phyloP scores from a whole-genome alignment of 2,888 invertebrate species.

The Xestia ashworthii region DNA sequence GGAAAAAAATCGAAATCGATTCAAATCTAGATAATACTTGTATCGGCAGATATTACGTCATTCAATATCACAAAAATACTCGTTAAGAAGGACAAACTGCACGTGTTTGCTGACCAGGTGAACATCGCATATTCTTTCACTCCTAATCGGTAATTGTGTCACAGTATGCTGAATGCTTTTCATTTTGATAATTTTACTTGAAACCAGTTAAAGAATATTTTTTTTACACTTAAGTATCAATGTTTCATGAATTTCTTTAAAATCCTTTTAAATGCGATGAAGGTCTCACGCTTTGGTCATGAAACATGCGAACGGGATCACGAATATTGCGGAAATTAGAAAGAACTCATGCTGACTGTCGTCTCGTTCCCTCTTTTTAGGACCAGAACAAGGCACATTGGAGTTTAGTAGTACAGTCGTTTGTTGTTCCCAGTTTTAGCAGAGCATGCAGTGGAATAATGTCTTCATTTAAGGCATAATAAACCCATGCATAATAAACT shows the following conservation, averaged over 20 bases:
- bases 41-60: conserved; percentile 28
- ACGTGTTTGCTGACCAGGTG: conserved; percentile 14
- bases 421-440: neutral
- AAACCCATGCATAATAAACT: conserved; percentile 36
- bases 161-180: neutral
- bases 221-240: too few relatives aligned
- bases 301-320: neutral
- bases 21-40: conserved; percentile 24
- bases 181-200: neutral
- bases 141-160: neutral
- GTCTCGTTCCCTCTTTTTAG: neutral
- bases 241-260: too few relatives aligned
- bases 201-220: too few relatives aligned
- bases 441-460: neutral
- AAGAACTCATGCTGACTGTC: too few relatives aligned
- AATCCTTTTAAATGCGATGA: neutral
- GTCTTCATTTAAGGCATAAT: conserved; percentile 9
- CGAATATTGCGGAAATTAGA: neutral
- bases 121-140: neutral
- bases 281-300: neutral
- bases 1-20: too few relatives aligned
- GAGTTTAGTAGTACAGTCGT: neutral
- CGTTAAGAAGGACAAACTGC: conserved; percentile 13
- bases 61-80: conserved; percentile 12
- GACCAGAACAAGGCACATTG: neutral